phyloP scores from a whole-genome alignment of 2,888 invertebrate species.

The Luperina testacea region DNA sequence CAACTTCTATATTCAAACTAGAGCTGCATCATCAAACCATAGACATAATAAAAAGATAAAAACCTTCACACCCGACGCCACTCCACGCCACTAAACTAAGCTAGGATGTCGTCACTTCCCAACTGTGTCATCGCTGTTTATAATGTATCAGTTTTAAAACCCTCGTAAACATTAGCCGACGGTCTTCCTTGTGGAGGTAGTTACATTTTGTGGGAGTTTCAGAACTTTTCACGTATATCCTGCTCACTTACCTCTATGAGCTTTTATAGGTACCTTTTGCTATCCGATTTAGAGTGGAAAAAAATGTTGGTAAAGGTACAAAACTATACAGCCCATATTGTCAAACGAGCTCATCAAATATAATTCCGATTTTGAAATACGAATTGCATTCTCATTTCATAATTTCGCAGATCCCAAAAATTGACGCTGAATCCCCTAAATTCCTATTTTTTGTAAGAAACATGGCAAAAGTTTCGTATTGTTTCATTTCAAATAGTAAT shows the following conservation, averaged over 20 bases:
- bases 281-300: constrained; percentile 11
- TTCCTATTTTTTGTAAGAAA: background rate
- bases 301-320: background rate
- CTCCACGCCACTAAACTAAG: constrained; percentile 61
- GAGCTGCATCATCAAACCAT: constrained; percentile 34
- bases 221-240: constrained; percentile 48
- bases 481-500: constrained; percentile 31
- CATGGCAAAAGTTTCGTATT: background rate
- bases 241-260: constrained; percentile 37
- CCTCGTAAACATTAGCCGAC: constrained; percentile 63
- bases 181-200: constrained; percentile 59
- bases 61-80: constrained; percentile 47
- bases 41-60: constrained; percentile 49
- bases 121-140: constrained; percentile 66
- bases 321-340: background rate
- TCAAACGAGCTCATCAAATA: background rate
- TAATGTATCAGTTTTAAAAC: constrained; percentile 71
- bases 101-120: constrained; percentile 62
- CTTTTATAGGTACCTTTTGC: constrained; percentile 27
- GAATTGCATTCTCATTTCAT: constrained; percentile 4
- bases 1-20: constrained; percentile 24
- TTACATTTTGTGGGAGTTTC: constrained; percentile 61
- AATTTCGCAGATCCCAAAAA: background rate
- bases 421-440: fast-evolving
- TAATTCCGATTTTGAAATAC: constrained; percentile 6